Base-by-base conservation (phyloP, 2,888 invertebrate genomes). In the Phaonia tiefii region DNA sequence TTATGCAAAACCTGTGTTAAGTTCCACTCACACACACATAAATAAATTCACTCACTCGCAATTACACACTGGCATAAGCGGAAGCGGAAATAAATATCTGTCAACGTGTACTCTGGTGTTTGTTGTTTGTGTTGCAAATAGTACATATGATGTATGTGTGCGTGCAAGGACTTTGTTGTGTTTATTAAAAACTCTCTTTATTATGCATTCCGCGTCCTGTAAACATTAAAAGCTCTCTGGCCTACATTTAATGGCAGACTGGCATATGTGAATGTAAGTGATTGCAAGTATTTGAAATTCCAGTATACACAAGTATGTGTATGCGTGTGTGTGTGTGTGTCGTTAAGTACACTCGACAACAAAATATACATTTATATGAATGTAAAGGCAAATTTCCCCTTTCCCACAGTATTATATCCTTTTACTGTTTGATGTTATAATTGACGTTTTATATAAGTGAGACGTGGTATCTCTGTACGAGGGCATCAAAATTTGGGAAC, bases 161-260 rank as follows among this genome's bases (percentile, higher is more conserved):
- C 13, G n/a, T 60, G n/a, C 2, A 5, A 49, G 37, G 17, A 26
- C 26, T 31, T 1, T 17, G 17, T 51, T 54, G 31, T 71, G 3
- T 72, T 72, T 63, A 72, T 63, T 39, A 11, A 26, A 51, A 63
- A 39, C 1, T 22, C 54, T 2, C 17, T 73, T 66, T 56, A 46
- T 31, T 74, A 74, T 74, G 66, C 56, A 17, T 42, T 37, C 39
- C 66, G 71, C 67, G 71, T 31, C 66, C 26, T 66, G 5, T 37
- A 66, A 60, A 60, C 63, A 25, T 63, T 44, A 25, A 74, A 72
- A 72, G 66, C 66, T 67, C 44, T 54, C 44, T 75, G 75, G 60
- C 79, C 75, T 67, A 80, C 31, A 51, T 75, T 80, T 39, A n/a
- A 67, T 63, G 39, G 39, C 42, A 22, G 72, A n/a, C n/a, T n/a